phyloP scores from a whole-genome alignment of 2,113 vertebrate genomes.

The Orthonyx spaldingii region DNA sequence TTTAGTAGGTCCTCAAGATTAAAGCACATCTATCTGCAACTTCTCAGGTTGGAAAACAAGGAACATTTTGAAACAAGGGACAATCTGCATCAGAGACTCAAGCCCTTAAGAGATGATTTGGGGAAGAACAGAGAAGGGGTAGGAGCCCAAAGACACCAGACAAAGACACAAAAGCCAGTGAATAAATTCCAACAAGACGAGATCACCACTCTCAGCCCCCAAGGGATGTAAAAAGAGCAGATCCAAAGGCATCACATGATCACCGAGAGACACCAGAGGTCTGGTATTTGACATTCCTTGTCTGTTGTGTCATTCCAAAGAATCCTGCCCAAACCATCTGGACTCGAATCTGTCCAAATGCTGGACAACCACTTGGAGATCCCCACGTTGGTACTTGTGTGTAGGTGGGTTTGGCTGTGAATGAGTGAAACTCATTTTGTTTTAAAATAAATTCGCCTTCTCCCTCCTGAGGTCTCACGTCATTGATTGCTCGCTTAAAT shows the following conservation, averaged over 20 bases:
- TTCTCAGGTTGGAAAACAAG: neutral
- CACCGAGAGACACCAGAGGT: neutral
- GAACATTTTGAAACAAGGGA: neutral
- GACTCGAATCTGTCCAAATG: neutral
- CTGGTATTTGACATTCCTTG: neutral
- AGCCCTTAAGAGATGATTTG: neutral
- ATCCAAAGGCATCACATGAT: neutral
- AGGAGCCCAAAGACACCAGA: neutral
- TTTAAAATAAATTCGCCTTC: neutral
- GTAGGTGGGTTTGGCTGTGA: neutral
- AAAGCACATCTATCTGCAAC: neutral
- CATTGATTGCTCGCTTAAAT: neutral
- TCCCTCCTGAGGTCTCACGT: neutral
- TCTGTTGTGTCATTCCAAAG: neutral
- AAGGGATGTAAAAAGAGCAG: neutral
- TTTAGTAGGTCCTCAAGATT: neutral
- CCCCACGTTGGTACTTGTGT: accelerated
- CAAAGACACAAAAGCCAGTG: neutral
- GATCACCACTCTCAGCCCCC: neutral
- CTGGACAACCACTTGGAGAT: neutral
- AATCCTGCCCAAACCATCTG: neutral
- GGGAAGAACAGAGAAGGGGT: neutral
- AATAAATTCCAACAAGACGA: neutral
- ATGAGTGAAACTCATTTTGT: neutral
- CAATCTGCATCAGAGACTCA: neutral